These are phyloP conservation scores for Cheumatopsyche charites DNA, from an alignment of 1,140 invertebrate species.

Conservation along the genomic window DNA sequence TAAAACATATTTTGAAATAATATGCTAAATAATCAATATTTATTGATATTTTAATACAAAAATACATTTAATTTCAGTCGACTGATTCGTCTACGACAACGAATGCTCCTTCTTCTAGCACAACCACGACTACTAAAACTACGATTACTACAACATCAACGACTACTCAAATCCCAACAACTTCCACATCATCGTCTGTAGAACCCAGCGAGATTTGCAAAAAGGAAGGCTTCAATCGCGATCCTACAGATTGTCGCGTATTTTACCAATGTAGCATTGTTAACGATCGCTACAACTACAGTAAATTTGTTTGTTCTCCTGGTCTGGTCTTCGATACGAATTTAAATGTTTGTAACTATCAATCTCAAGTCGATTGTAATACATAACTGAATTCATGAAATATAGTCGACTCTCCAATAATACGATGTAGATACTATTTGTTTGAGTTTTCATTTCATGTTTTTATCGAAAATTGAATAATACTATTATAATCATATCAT, in stretches of 20 bases:
- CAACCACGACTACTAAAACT: neutral
- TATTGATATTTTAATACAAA: too few relatives aligned
- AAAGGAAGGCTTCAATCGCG: constrained; percentile 8
- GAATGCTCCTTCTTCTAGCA: neutral
- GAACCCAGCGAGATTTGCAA: constrained; percentile 8
- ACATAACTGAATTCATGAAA: too few relatives aligned
- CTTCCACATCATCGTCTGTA: neutral
- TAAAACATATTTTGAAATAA: neutral
- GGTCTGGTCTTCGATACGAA: neutral
- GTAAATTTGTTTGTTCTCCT: neutral
- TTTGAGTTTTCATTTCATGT: too few relatives aligned
- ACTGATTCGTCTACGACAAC: neutral
- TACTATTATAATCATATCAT: too few relatives aligned
- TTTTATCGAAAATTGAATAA: too few relatives aligned
- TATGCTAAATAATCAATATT: too few relatives aligned
- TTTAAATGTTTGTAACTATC: neutral
- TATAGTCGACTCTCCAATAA: too few relatives aligned
- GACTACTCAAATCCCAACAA: neutral
- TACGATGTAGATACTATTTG: too few relatives aligned
- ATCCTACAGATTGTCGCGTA: constrained; percentile 5
- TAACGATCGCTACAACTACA: neutral
- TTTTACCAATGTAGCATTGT: constrained; percentile 13
- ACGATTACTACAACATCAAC: constrained; percentile 1
- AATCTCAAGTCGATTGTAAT: constrained; percentile 2
- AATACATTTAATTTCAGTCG: neutral